These are phyloP conservation scores for Butastur rufipennis DNA, from an alignment of 2,113 vertebrate genomes.

Conservation along the genomic window DNA sequence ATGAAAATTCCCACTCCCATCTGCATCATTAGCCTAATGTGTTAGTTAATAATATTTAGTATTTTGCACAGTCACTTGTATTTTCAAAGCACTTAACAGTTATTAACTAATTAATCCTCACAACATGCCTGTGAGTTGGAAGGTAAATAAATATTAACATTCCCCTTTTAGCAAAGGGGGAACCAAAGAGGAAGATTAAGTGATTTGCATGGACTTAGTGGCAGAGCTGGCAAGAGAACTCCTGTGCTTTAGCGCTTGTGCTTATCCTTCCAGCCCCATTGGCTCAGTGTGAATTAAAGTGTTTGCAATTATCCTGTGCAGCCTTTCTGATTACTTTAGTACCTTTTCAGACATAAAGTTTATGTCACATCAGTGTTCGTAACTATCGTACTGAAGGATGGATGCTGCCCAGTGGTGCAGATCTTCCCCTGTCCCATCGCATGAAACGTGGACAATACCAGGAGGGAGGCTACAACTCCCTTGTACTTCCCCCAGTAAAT, in stretches of 20 bases:
- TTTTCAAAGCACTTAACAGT: slow-evolving; percentile 36
- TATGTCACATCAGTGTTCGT: background rate
- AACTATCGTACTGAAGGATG: background rate
- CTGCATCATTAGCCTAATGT: slow-evolving; percentile 27
- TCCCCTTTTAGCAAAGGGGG: slow-evolving; percentile 21
- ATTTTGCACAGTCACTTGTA: slow-evolving; percentile 15
- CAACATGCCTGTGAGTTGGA: slow-evolving; percentile 21
- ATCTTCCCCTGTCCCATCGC: background rate
- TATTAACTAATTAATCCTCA: slow-evolving; percentile 63
- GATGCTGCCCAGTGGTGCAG: background rate
- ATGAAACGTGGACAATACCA: background rate
- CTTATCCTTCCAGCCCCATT: background rate
- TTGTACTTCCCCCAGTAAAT: background rate
- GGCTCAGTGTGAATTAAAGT: background rate
- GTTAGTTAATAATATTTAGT: slow-evolving; percentile 37
- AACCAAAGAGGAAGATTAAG: slow-evolving; percentile 43
- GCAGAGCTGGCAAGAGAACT: background rate
- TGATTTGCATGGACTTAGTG: slow-evolving; percentile 18
- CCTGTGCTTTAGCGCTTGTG: background rate
- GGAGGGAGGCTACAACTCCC: background rate
- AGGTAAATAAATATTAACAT: slow-evolving; percentile 38
- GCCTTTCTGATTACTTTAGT: background rate
- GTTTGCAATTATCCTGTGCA: background rate
- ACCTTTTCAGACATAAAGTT: background rate
- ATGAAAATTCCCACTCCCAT: background rate